phyloP scores from a whole-genome alignment of 2,888 invertebrate genomes.

The Drosophila antonietae region DNA sequence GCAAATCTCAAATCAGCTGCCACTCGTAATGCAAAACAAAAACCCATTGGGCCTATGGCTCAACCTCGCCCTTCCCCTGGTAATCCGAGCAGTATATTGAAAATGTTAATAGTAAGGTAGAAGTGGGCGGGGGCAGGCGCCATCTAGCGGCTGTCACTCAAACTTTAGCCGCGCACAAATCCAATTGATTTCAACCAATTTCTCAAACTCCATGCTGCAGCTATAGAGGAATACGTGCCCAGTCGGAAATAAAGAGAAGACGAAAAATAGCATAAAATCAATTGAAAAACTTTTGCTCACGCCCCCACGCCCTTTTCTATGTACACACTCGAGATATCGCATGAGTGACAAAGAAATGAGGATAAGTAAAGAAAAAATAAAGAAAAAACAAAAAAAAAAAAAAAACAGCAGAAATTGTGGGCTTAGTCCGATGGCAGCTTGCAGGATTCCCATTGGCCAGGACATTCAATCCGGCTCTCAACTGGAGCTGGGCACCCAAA shows the following conservation, averaged over 20 bases:
- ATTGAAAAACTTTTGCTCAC: slow-evolving; percentile 75
- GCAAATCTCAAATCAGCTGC: slow-evolving; percentile 59
- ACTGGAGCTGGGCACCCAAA: slow-evolving; percentile 47
- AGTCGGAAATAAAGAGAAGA: slow-evolving; percentile 60
- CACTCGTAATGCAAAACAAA: slow-evolving; percentile 50
- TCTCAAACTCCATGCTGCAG: slow-evolving; percentile 26
- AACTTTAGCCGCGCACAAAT: slow-evolving; percentile 62
- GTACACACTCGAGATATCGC: slow-evolving; percentile 65
- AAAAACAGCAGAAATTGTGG: slow-evolving; percentile 62
- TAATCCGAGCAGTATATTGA: slow-evolving; percentile 56
- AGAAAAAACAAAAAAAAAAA: slow-evolving; percentile 44
- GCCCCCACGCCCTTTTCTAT: slow-evolving; percentile 37
- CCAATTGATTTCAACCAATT: slow-evolving; percentile 79
- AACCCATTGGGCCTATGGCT: slow-evolving; percentile 49
- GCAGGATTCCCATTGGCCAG: slow-evolving; percentile 73
- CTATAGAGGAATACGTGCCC: slow-evolving; percentile 56
- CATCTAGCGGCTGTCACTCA: slow-evolving; percentile 64
- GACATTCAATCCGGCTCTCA: slow-evolving; percentile 8
- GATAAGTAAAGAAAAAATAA: slow-evolving; percentile 38
- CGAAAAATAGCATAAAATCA: slow-evolving; percentile 76
- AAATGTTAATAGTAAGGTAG: slow-evolving; percentile 53
- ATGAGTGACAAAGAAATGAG: slow-evolving; percentile 75
- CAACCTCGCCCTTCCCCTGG: background rate
- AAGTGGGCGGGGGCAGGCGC: slow-evolving; percentile 4
- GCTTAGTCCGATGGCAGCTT: slow-evolving; percentile 74